These are phyloP conservation scores for Boloria selene DNA, from an alignment of 2,888 invertebrate genomes.

Conservation along the genomic window DNA sequence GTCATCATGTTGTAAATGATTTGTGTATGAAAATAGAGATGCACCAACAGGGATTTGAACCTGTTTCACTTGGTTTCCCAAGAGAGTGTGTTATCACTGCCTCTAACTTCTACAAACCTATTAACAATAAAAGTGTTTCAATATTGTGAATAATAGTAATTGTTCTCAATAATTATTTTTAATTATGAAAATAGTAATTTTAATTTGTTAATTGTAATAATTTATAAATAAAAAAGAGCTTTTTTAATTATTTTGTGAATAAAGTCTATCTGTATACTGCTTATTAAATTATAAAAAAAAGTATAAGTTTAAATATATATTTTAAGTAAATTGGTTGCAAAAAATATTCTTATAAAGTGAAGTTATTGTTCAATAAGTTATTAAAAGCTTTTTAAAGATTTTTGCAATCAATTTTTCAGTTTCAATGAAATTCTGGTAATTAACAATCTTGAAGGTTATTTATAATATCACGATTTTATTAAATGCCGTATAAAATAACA, in stretches of 20 bases:
- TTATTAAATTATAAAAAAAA: conserved; percentile 1
- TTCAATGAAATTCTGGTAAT: neutral
- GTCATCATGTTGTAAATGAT: no score
- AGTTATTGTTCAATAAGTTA: neutral
- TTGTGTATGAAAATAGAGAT: no score
- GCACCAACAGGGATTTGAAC: no score
- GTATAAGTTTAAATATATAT: neutral
- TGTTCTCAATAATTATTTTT: conserved; percentile 1
- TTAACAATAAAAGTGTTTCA: no score
- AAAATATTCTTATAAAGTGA: neutral
- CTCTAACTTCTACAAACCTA: no score
- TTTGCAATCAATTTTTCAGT: conserved; percentile 3
- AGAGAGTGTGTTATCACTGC: no score
- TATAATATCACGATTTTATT: neutral
- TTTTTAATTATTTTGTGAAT: conserved; percentile 2
- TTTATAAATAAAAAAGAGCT: neutral
- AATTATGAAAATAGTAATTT: conserved; percentile 6
- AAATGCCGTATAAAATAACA: neutral
- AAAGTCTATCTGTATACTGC: conserved; percentile 1
- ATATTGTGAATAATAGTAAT: neutral
- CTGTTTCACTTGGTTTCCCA: no score
- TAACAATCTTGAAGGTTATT: neutral
- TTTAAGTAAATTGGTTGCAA: conserved; percentile 10
- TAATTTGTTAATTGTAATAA: neutral
- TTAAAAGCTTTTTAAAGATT: neutral